A percentile compares a stretch with the other conserved stretches of the same genome.
These are phyloP conservation scores for Rhodinocichla rosea DNA, from an alignment of 2,113 vertebrate species.

Conservation along the genomic window DNA sequence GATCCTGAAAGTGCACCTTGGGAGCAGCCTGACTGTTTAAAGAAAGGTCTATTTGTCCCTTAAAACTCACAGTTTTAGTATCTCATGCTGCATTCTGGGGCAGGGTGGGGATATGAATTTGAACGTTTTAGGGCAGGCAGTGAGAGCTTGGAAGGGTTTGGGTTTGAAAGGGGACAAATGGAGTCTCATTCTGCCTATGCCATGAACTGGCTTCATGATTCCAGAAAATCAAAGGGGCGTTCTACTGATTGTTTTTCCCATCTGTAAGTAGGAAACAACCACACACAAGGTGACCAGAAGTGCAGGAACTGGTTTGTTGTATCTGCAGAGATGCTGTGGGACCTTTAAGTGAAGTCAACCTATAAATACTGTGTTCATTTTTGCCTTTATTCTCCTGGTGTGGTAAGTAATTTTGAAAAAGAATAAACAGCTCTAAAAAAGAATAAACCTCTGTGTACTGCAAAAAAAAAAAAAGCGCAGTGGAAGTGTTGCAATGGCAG, in stretches of 20 bases:
- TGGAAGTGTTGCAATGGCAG: neutral
- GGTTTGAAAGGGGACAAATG: neutral
- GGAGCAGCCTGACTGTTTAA: neutral
- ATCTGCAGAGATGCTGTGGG: neutral
- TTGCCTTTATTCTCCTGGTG: neutral
- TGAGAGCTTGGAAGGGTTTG: neutral
- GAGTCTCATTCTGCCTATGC: neutral
- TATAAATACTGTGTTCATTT: neutral
- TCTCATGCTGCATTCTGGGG: accelerated
- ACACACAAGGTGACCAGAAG: neutral
- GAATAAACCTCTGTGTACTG: neutral
- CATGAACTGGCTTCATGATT: neutral
- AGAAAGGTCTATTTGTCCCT: neutral
- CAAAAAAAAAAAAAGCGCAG: neutral
- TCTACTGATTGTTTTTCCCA: neutral
- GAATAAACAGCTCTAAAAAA: neutral
- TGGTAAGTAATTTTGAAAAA: neutral
- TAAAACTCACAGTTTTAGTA: neutral
- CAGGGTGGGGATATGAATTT: accelerated
- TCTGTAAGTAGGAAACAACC: neutral
- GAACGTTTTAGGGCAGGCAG: neutral
- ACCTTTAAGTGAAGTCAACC: neutral
- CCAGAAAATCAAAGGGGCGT: neutral
- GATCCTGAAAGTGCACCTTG: neutral
- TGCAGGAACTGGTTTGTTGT: neutral